phyloP scores from a whole-genome alignment of 1,140 invertebrate genomes.

The Pararge aegeria region DNA sequence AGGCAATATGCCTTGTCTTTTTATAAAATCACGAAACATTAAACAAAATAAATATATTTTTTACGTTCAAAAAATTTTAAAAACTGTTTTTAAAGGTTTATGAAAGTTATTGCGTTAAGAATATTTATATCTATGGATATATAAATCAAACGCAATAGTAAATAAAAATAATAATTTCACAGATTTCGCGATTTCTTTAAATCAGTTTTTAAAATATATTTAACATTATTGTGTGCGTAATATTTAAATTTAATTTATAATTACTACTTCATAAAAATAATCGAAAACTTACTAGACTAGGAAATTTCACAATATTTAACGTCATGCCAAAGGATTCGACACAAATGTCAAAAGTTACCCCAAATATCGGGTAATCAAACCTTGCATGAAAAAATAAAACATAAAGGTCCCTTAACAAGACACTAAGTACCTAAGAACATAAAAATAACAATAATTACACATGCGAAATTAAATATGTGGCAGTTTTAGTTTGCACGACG shows the following conservation, averaged over 20 bases:
- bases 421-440: constrained; percentile 47
- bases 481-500: constrained; percentile 39
- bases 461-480: constrained; percentile 47
- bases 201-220: constrained; percentile 6
- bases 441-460: constrained; percentile 37
- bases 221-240: constrained; percentile 11
- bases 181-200: constrained; percentile 1
- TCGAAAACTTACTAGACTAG: constrained; percentile 34
- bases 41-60: background rate
- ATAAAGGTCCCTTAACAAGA: constrained; percentile 22
- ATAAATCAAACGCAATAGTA: constrained; percentile 60
- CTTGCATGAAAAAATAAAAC: constrained; percentile 31
- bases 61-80: background rate
- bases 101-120: constrained; percentile 43
- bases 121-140: constrained; percentile 63
- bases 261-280: constrained; percentile 17
- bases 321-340: constrained; percentile 29
- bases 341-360: constrained; percentile 37
- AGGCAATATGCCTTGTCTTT: too few relatives aligned
- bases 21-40: too few relatives aligned
- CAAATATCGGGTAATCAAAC: constrained; percentile 24
- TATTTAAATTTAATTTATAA: background rate
- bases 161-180: too few relatives aligned
- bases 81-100: constrained; percentile 13
- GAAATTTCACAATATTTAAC: constrained; percentile 30